Evolutionary conservation across 2,797 vertebrate species (phyloP).

Genomic region (Lepilemur septentrionalis): DNA sequence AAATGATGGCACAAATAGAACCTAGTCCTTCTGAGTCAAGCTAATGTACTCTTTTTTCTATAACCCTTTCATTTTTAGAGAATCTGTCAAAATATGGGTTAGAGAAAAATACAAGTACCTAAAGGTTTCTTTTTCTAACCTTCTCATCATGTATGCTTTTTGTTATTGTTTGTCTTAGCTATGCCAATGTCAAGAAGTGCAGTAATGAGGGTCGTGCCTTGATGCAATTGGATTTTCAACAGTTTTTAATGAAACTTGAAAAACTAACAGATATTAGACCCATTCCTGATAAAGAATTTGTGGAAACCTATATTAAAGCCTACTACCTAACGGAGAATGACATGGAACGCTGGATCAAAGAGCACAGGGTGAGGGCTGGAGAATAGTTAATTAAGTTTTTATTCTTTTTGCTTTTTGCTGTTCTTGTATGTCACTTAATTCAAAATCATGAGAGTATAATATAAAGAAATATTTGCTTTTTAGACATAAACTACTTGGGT

Average conservation of each 20-base stretch:
- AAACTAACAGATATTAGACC: slow-evolving; percentile 98
- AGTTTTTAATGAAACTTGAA: slow-evolving; percentile 99
- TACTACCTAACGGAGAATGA: slow-evolving; percentile 99
- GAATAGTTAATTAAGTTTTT: not conserved
- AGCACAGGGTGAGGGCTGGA: slow-evolving; percentile 92
- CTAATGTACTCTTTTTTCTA: not conserved
- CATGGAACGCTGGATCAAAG: slow-evolving; percentile 99
- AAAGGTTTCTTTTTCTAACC: not conserved
- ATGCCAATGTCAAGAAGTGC: slow-evolving; percentile 99
- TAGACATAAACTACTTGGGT: not conserved
- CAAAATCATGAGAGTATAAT: not conserved
- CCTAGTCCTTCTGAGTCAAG: not conserved
- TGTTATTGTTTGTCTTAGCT: slow-evolving; percentile 85
- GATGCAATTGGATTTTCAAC: slow-evolving; percentile 99
- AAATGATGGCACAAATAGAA: not conserved
- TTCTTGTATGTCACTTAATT: not conserved
- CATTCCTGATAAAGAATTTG: slow-evolving; percentile 98
- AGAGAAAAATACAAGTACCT: not conserved
- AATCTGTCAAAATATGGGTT: not conserved
- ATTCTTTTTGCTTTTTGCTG: not conserved
- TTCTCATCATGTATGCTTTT: not conserved
- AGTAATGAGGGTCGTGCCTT: slow-evolving; percentile 98
- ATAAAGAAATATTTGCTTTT: not conserved
- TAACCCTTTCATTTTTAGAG: not conserved
- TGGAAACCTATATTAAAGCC: slow-evolving; percentile 99